These are phyloP conservation scores for Epicauta chinensis DNA, from an alignment of 1,140 invertebrate species.

Conservation along the genomic window DNA sequence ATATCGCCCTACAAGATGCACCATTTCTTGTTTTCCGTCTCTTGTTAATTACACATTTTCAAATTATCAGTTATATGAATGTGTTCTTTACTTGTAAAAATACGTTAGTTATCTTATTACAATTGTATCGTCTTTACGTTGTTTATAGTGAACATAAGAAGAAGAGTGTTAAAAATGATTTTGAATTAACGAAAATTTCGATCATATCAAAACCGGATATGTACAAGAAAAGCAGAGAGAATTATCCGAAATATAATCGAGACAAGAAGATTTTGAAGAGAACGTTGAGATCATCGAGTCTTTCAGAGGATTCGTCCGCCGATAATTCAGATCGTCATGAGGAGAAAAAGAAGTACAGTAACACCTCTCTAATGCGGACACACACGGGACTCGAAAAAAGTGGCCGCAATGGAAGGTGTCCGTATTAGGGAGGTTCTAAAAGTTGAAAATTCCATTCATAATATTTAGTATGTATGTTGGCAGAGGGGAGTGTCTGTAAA, in stretches of 20 bases:
- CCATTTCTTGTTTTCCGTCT: constrained; percentile 79
- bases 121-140: constrained; percentile 78
- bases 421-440: no score
- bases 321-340: no score
- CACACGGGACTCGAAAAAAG: no score
- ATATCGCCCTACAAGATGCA: constrained; percentile 73
- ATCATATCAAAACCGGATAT: constrained; percentile 51
- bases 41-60: constrained; percentile 76
- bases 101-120: constrained; percentile 76
- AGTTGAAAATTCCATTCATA: constrained; percentile 7
- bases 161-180: constrained; percentile 42
- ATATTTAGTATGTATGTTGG: no score
- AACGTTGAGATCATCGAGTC: no score
- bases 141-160: constrained; percentile 62
- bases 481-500: no score
- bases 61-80: constrained; percentile 87
- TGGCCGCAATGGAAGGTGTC: no score
- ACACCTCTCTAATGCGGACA: no score
- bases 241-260: constrained; percentile 10
- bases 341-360: no score
- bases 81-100: constrained; percentile 91
- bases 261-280: neutral
- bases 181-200: constrained; percentile 47
- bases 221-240: constrained; percentile 23
- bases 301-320: no score